Base-by-base conservation (phyloP, 2,888 invertebrate genomes). In the Sipha maydis region DNA sequence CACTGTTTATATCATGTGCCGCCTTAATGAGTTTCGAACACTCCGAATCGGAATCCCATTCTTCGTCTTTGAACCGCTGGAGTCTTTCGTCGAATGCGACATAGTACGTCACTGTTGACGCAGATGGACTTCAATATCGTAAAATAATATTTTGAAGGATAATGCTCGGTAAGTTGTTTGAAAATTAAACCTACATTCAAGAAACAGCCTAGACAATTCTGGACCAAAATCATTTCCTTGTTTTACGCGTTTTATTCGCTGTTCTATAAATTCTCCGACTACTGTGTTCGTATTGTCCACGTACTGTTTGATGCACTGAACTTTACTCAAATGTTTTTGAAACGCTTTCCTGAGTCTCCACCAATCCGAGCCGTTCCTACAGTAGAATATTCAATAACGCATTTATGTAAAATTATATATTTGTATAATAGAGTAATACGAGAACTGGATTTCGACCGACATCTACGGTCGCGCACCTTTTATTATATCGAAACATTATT, bases 331-430 rank as follows among this genome's bases (percentile, higher is more conserved):
- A 79, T 95, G 95, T 91, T 95, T 96, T 92, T 97, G 97, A 90
- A 97, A 95, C 89, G 95, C 94, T 90, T 95, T 95, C 31, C 97
- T 93, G 2, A 97, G 92, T 90, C 94, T 93, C 94, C 95, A 95
- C 98, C 97, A 97, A 88, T 96, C 95, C 3, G 93, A 91, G 0
- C 97, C 97, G 92, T 97, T 97, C 73, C 97, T 97, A 90, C 89
- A 93, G 61, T 7, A 34, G 14, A n/a, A 28, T 9, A 61, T 3
- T 2, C 25, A 28, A 3, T 9, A n/a, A 67, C 67, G 28, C 28
- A 7, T 0, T 28, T 19, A 28, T 3, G n/a, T n/a, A 38, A 67
- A n/a, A 4, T 38, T 38, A 19, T 2, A 41, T 41, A 8, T 41
- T 9, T 41, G 11, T 41, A 41, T 41, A 41, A 34, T 34, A 34